These are phyloP conservation scores for Protonibea diacanthus DNA, from an alignment of 2,797 vertebrate genomes.

Conservation along the genomic window DNA sequence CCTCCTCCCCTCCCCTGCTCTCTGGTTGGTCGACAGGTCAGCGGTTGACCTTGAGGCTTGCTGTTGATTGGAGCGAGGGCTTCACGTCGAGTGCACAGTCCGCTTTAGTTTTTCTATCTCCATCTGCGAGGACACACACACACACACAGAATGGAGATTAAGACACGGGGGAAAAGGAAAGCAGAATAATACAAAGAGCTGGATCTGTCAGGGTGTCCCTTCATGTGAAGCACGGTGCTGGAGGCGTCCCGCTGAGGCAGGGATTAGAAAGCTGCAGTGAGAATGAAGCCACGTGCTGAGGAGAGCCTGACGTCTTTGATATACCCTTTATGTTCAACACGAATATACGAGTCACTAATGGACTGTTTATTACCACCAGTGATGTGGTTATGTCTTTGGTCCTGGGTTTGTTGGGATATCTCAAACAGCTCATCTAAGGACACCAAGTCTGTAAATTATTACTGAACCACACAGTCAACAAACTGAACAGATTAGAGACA, in stretches of 20 bases:
- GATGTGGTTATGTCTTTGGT: background rate
- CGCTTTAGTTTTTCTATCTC: conserved; percentile 96
- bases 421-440: too few species aligned
- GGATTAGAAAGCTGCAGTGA: conserved; percentile 18
- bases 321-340: background rate
- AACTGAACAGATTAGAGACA: too few species aligned
- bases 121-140: conserved; percentile 80
- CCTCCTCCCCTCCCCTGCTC: conserved; percentile 15
- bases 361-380: background rate
- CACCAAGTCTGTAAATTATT: too few species aligned
- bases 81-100: conserved; percentile 89
- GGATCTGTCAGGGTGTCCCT: background rate
- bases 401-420: too few species aligned
- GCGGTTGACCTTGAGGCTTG: conserved; percentile 51
- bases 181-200: background rate
- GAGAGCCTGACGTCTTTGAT: conserved; percentile 6
- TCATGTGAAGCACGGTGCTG: background rate
- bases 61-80: conserved; percentile 14
- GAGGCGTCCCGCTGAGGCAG: background rate
- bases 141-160: background rate
- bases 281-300: background rate
- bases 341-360: background rate
- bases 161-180: background rate
- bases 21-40: conserved; percentile 41
- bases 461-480: too few species aligned